Conservation (phyloP, 2,797 vertebrate species). For the Micrastur ruficollis region DNA sequence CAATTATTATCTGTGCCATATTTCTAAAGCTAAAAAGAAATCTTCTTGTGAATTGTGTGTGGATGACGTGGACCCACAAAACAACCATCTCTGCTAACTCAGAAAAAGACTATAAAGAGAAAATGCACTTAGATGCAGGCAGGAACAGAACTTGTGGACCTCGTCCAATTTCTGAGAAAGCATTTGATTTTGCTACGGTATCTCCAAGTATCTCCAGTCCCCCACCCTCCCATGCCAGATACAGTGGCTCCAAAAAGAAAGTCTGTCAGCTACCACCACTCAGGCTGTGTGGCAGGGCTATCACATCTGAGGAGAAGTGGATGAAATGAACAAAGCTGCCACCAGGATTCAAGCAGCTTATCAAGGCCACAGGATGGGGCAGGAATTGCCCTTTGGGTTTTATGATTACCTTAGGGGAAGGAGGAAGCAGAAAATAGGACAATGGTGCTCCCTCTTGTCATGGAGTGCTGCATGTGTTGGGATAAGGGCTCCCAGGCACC, state of each 20-base stretch:
- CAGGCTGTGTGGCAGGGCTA: neutral
- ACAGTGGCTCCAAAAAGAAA: neutral
- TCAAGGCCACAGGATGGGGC: rapidly evolving
- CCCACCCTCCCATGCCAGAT: neutral
- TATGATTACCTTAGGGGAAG: neutral
- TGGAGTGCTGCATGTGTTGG: rapidly evolving
- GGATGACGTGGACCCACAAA: neutral
- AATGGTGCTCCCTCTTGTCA: neutral
- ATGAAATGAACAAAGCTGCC: neutral
- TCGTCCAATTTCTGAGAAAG: neutral
- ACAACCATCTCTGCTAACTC: neutral
- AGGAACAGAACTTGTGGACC: neutral
- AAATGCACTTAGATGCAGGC: neutral
- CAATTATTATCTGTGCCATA: neutral
- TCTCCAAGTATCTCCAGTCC: neutral
- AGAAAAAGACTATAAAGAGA: neutral
- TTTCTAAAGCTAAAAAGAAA: neutral
- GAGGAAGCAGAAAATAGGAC: neutral
- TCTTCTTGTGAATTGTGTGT: neutral
- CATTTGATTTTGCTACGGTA: neutral
- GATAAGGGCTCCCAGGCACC: neutral
- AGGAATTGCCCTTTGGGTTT: neutral
- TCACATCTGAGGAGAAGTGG: neutral
- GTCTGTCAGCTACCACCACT: neutral
- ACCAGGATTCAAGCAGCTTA: neutral